Evolutionary conservation across 2,113 vertebrate species (phyloP).

Genomic region (Silurus meridionalis): DNA sequence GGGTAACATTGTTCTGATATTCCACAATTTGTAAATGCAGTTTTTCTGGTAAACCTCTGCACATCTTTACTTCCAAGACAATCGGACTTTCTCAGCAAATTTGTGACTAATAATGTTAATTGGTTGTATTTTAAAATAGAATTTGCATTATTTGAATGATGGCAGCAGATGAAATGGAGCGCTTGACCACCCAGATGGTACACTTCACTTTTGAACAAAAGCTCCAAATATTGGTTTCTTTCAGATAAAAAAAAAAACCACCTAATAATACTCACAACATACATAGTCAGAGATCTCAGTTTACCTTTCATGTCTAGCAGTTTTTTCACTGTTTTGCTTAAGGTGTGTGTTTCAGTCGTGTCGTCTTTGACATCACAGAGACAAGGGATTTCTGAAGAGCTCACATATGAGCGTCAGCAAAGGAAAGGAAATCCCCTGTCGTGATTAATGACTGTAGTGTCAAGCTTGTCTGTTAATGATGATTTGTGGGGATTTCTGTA

Average conservation of each 20-base stretch:
- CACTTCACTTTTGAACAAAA: slow-evolving; percentile 24
- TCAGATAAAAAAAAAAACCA: slow-evolving; percentile 48
- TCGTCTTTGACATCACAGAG: slow-evolving; percentile 61
- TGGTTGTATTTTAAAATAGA: not conserved
- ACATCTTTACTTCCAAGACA: too few relatives aligned
- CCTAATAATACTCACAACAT: slow-evolving; percentile 47
- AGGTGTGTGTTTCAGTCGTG: slow-evolving; percentile 66
- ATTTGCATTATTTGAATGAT: not conserved
- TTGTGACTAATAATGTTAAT: too few relatives aligned
- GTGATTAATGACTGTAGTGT: slow-evolving; percentile 68
- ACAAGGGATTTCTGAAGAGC: slow-evolving; percentile 64
- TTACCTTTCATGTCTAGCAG: slow-evolving; percentile 65
- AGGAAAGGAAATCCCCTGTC: slow-evolving; percentile 57
- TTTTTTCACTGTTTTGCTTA: slow-evolving; percentile 57
- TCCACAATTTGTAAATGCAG: too few relatives aligned
- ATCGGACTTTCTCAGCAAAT: too few relatives aligned
- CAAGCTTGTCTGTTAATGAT: slow-evolving; percentile 69
- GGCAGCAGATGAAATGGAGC: slow-evolving; percentile 12
- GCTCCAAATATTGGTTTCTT: slow-evolving; percentile 51
- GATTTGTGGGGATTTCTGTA: slow-evolving; percentile 69
- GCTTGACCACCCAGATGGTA: not conserved
- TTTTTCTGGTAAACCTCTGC: too few relatives aligned
- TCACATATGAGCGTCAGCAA: slow-evolving; percentile 56
- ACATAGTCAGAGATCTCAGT: slow-evolving; percentile 55
- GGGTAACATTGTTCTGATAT: too few relatives aligned